phyloP scores from a whole-genome alignment of 2,888 invertebrate species.

The Drosophila siamana region DNA sequence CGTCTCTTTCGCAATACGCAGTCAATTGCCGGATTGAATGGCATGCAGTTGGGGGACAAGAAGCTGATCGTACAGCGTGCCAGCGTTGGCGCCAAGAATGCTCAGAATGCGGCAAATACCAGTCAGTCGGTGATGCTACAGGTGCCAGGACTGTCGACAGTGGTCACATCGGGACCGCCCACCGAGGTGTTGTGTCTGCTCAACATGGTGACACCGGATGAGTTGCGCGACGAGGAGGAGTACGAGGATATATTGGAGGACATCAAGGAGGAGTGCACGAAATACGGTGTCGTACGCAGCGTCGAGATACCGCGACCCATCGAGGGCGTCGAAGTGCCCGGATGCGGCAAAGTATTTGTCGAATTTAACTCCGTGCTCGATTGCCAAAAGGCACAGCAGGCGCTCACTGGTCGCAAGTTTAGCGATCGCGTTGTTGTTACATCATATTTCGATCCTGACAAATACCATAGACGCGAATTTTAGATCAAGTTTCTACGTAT shows the following conservation, averaged over 20 bases:
- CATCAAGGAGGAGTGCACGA: slow-evolving; percentile 98
- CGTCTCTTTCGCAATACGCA: slow-evolving; percentile 78
- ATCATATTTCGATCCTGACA: slow-evolving; percentile 99
- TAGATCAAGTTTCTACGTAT: slow-evolving; percentile 86
- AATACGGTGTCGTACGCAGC: slow-evolving; percentile 98
- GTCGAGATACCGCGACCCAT: slow-evolving; percentile 99
- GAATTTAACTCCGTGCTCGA: slow-evolving; percentile 98
- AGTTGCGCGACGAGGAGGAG: slow-evolving; percentile 98
- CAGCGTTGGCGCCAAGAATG: slow-evolving; percentile 98
- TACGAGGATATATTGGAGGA: slow-evolving; percentile 99
- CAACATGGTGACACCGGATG: slow-evolving; percentile 99
- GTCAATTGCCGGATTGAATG: slow-evolving; percentile 99
- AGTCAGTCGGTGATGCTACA: slow-evolving; percentile 83
- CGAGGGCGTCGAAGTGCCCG: slow-evolving; percentile 98
- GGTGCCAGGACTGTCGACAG: slow-evolving; percentile 94
- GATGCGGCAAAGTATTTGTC: slow-evolving; percentile 99
- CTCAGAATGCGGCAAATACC: slow-evolving; percentile 88
- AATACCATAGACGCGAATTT: slow-evolving; percentile 98
- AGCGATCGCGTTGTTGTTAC: slow-evolving; percentile 99
- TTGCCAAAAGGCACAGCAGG: slow-evolving; percentile 99
- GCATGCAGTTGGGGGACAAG: slow-evolving; percentile 99
- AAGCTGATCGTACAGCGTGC: slow-evolving; percentile 99
- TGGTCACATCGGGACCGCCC: slow-evolving; percentile 96
- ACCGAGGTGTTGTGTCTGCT: slow-evolving; percentile 97
- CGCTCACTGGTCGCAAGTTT: slow-evolving; percentile 98